phyloP scores from a whole-genome alignment of 2,888 invertebrate genomes.

The Monoplex corrugatus region DNA sequence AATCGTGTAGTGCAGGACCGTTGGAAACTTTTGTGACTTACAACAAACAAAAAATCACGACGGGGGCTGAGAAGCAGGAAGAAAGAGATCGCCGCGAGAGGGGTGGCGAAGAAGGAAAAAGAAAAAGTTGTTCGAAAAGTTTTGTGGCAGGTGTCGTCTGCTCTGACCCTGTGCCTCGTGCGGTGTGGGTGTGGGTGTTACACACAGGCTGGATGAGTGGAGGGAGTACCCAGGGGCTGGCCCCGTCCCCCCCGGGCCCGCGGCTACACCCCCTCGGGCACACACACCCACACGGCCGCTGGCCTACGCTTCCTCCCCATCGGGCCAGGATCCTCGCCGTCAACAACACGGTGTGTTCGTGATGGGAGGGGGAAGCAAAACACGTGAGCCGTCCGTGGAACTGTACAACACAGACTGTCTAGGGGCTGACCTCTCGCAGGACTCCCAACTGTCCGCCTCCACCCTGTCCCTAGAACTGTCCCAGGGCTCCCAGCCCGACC shows the following conservation, averaged over 20 bases:
- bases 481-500: constrained; percentile 61
- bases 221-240: constrained; percentile 11
- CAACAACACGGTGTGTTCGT: background rate
- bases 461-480: constrained; percentile 57
- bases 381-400: constrained; percentile 30
- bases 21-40: background rate
- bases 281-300: background rate
- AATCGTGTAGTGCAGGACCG: constrained; percentile 27
- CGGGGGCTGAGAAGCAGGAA: background rate
- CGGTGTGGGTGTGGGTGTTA: constrained; percentile 15
- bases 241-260: background rate
- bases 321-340: background rate
- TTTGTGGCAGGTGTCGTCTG: constrained; percentile 26
- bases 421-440: constrained; percentile 51
- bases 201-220: constrained; percentile 36
- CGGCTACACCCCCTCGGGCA: background rate
- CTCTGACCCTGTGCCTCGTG: constrained; percentile 11
- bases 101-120: background rate
- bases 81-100: background rate
- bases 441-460: constrained; percentile 49
- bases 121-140: constrained; percentile 10
- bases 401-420: background rate
- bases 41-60: background rate
- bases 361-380: constrained; percentile 22
- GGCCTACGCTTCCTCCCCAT: background rate